A percentile compares a stretch with the other conserved stretches of the same genome.
Evolutionary conservation across 2,888 invertebrate species (phyloP).

Genomic region (Agriotes lineatus): DNA sequence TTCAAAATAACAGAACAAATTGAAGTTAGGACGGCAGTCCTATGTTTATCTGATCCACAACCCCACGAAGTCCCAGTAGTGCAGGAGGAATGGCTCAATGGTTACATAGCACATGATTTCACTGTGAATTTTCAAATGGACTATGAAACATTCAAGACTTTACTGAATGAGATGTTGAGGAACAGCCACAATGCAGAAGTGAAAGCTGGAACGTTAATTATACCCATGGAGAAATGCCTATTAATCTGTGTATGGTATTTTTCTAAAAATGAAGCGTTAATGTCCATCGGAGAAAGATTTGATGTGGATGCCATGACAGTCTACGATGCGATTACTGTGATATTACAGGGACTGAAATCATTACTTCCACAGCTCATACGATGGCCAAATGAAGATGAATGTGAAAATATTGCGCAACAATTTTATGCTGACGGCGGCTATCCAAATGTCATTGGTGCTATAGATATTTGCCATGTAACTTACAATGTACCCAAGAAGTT

Average conservation of each 20-base stretch:
- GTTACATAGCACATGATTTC: conserved; percentile 2
- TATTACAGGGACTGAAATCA: background rate
- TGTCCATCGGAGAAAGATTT: background rate
- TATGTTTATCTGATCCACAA: background rate
- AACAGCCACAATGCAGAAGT: background rate
- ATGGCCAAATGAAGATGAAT: background rate
- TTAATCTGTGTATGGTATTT: conserved; percentile 4
- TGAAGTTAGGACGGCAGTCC: background rate
- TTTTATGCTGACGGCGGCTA: conserved; percentile 4
- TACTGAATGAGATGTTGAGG: background rate
- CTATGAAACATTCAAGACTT: background rate
- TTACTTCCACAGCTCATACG: background rate
- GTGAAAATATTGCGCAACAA: background rate
- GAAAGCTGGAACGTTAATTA: background rate
- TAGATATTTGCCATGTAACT: background rate
- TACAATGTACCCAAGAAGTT: background rate
- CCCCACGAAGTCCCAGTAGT: background rate
- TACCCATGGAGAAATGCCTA: conserved; percentile 9
- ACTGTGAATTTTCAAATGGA: background rate
- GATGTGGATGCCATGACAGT: background rate
- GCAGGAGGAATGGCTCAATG: background rate
- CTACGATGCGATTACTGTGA: conserved; percentile 1
- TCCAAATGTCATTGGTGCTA: background rate
- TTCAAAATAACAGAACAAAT: background rate
- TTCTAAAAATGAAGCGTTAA: background rate